Conservation (phyloP, 2,797 vertebrate species). For the Gallinago stenura region DNA sequence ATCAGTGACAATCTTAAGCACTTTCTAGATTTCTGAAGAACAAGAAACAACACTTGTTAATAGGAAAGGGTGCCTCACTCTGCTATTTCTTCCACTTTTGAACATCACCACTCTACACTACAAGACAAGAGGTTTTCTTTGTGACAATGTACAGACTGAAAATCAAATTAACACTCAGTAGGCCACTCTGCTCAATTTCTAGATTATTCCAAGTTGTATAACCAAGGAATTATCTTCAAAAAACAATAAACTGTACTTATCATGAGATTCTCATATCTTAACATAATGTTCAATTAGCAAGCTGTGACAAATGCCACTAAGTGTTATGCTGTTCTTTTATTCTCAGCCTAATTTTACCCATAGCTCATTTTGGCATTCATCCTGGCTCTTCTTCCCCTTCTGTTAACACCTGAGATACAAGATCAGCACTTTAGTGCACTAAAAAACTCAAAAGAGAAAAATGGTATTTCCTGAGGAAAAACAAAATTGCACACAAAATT, state of each 20-base stretch:
- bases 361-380: not conserved
- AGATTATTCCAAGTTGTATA: not conserved
- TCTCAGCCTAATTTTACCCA: not conserved
- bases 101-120: not conserved
- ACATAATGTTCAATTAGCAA: not conserved
- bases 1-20: not conserved
- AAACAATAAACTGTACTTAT: not conserved
- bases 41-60: not conserved
- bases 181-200: not conserved
- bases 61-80: not conserved
- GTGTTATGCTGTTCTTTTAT: not conserved
- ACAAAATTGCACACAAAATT: not conserved
- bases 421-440: not conserved
- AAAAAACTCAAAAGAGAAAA: not conserved
- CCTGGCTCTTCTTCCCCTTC: not conserved
- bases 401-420: not conserved
- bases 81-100: not conserved
- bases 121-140: not conserved
- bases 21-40: not conserved
- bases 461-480: not conserved
- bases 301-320: not conserved
- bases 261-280: not conserved
- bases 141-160: not conserved
- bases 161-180: not conserved
- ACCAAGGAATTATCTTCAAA: not conserved